Base-by-base conservation (phyloP, 2,888 invertebrate species). In the Phengaris alcon region DNA sequence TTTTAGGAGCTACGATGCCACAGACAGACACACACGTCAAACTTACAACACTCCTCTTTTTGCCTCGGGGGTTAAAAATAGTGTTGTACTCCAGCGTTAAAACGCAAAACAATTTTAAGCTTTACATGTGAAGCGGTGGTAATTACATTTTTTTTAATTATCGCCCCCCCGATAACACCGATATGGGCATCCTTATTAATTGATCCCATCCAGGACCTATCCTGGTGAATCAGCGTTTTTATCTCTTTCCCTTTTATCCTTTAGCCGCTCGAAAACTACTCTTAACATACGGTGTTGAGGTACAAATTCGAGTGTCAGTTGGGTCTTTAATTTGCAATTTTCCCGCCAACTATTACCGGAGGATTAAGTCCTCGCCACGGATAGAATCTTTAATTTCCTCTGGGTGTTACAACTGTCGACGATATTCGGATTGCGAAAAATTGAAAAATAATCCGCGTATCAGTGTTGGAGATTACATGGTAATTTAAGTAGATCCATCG, bases 371-470 rank as follows among this genome's bases (percentile, higher is more conserved):
- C 87, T 88, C 87, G 87, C 85, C 80, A 82, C 85, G 90, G 90
- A 90, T 89, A 90, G 90, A 92, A 92, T 92, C 91, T 93, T 91
- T 91, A 91, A 92, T 93, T 92, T 92, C 91, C 91, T 91, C 82
- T 81, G 89, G 87, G 88, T 87, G 75, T 75, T 75, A 75, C 75
- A 70, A 69, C 35, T 69, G 74, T 57, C 75, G 75, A 54, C 51
- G 74, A 75, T 75, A 69, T 70, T 75, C 70, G 75, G 70, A 75
- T 75, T 75, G 55, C 46, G 75, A 75, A 70, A 75, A 75, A 75
- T 75, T 75, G 75, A 75, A 75, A 70, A 35, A 75, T 70, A 57
- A 75, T 69, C 52, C 35, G 13, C 69, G 35, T 12, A 35, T 64
- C 35, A 64, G 35, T 64, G 35, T 1, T 64, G 35, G 10, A 22